Percentiles rank a stretch among this genome's conserved stretches.
Evolutionary conservation across 2,113 vertebrate species (phyloP).

Genomic region (Butorides virescens): DNA sequence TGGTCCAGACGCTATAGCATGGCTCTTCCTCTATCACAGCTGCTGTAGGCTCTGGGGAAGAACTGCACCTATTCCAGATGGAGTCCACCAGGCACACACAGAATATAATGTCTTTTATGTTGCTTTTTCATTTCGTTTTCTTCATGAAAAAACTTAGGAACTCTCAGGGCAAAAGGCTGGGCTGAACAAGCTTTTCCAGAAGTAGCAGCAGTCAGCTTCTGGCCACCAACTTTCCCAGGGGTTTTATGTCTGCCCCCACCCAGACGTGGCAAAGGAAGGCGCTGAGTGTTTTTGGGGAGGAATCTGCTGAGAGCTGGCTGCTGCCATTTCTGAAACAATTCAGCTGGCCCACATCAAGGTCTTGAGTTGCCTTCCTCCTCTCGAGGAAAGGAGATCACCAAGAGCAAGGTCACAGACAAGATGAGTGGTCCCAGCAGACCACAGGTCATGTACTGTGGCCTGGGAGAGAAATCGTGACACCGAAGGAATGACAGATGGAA

Average conservation of each 20-base stretch:
- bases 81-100: accelerated
- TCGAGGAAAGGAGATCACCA: background rate
- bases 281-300: background rate
- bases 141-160: background rate
- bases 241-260: background rate
- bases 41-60: background rate
- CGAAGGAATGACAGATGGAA: background rate
- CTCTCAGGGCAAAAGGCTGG: background rate
- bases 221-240: background rate
- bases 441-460: background rate
- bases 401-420: background rate
- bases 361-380: background rate
- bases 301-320: background rate
- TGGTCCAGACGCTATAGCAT: accelerated
- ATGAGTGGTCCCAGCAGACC: background rate
- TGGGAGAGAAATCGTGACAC: background rate
- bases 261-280: background rate
- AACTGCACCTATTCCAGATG: background rate
- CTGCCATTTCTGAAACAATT: background rate
- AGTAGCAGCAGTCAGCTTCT: background rate
- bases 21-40: background rate
- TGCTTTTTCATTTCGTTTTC: too few relatives aligned
- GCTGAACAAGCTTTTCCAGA: background rate
- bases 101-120: accelerated
- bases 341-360: background rate